phyloP scores from a whole-genome alignment of 2,888 invertebrate genomes.

The Melolontha melolontha region DNA sequence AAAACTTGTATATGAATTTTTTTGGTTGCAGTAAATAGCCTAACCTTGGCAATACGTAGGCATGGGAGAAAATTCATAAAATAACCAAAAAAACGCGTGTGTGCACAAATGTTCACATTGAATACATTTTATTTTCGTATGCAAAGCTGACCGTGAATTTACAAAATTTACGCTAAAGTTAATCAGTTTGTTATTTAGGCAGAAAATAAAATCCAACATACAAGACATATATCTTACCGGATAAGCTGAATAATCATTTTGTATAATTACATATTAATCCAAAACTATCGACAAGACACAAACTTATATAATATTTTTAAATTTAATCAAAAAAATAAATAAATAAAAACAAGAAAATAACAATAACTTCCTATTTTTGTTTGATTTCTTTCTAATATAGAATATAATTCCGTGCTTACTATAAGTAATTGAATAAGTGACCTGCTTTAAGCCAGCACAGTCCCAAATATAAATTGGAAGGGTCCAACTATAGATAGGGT shows the following conservation, averaged over 20 bases:
- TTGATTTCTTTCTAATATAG: slow-evolving; percentile 9
- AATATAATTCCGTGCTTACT: slow-evolving; percentile 47
- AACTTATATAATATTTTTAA: slow-evolving; percentile 36
- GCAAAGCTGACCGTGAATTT: slow-evolving; percentile 5
- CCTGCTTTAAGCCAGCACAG: slow-evolving; percentile 55
- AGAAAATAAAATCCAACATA: slow-evolving; percentile 40
- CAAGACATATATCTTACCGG: slow-evolving; percentile 52
- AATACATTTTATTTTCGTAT: slow-evolving; percentile 6
- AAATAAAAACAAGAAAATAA: slow-evolving; percentile 2
- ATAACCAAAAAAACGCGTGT: slow-evolving; percentile 3
- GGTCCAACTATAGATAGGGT: slow-evolving; percentile 55
- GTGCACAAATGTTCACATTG: background rate
- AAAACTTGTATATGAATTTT: background rate
- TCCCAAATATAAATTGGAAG: slow-evolving; percentile 60
- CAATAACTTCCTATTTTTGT: slow-evolving; percentile 9
- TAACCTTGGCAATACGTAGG: slow-evolving; percentile 15
- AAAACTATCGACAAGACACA: slow-evolving; percentile 38
- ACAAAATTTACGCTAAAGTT: background rate
- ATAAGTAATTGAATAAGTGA: slow-evolving; percentile 53
- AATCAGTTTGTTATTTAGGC: slow-evolving; percentile 39
- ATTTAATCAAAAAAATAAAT: background rate
- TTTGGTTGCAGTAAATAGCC: slow-evolving; percentile 11
- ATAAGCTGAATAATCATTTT: slow-evolving; percentile 48
- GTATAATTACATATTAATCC: slow-evolving; percentile 27
- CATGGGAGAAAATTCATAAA: slow-evolving; percentile 1